Conservation (phyloP, 2,113 vertebrate species). For the Tachycineta bicolor region DNA sequence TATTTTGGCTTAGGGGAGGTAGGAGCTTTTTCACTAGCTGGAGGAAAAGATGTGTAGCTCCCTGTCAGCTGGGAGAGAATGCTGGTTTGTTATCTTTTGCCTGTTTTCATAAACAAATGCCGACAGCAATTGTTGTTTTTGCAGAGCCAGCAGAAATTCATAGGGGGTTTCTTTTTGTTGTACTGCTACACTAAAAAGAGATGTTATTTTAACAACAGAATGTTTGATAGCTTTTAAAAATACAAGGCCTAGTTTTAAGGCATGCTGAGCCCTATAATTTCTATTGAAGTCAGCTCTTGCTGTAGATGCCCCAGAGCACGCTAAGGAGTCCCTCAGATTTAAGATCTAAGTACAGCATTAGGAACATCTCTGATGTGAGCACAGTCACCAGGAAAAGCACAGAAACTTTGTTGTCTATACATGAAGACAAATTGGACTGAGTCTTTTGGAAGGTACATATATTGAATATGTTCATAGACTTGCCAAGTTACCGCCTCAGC, state of each 20-base stretch:
- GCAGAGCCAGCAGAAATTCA: conserved; percentile 33
- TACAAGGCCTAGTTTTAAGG: not conserved
- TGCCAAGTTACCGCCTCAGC: not conserved
- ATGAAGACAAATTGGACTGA: not conserved
- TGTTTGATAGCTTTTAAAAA: conserved; percentile 34
- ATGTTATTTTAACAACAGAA: conserved; percentile 3
- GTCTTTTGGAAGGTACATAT: not conserved
- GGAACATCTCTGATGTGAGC: not conserved
- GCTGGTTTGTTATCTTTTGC: conserved; percentile 7
- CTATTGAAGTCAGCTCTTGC: not conserved
- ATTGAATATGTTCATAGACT: not conserved
- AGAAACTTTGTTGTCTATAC: not conserved
- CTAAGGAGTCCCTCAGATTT: not conserved
- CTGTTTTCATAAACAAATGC: conserved; percentile 38
- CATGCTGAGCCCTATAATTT: not conserved
- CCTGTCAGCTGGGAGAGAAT: not conserved
- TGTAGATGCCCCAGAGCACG: not conserved
- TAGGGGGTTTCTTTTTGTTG: not conserved
- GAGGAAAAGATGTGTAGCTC: not conserved
- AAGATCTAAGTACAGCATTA: not conserved
- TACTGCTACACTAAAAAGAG: not conserved
- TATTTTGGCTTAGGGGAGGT: not conserved
- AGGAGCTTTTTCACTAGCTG: not conserved
- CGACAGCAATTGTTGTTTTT: not conserved
- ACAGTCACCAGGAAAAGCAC: not conserved